A percentile compares a stretch with the other conserved stretches of the same genome.
Conservation (phyloP, 2,888 invertebrate genomes). For the Eilema caniola region DNA sequence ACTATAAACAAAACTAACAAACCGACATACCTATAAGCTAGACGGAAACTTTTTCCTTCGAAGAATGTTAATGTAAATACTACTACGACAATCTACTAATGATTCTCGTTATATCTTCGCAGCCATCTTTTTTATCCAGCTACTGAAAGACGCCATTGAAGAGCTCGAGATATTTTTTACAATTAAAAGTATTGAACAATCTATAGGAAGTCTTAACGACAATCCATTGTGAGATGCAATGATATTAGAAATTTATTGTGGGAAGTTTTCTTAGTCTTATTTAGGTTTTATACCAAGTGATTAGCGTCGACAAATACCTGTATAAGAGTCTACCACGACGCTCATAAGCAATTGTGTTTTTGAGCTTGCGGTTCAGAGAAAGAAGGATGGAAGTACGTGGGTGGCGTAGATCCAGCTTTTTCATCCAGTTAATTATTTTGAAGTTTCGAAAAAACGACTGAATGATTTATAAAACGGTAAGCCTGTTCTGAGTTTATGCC, state of each 20-base stretch:
- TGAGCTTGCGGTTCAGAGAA: too few species aligned
- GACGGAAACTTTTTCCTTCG: conserved; percentile 38
- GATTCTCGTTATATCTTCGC: conserved; percentile 48
- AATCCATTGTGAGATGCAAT: conserved; percentile 41
- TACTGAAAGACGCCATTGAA: conserved; percentile 41
- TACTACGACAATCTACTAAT: conserved; percentile 50
- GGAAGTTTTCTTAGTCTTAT: conserved; percentile 34
- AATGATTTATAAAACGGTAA: too few species aligned
- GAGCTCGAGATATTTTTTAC: conserved; percentile 39
- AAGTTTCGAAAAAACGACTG: too few species aligned
- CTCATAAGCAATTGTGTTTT: too few species aligned
- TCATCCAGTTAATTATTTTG: too few species aligned
- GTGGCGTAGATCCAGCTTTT: too few species aligned
- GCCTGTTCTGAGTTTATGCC: too few species aligned
- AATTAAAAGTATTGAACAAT: conserved; percentile 42
- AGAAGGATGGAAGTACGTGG: too few species aligned
- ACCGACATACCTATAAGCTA: conserved; percentile 27
- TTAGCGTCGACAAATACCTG: too few species aligned
- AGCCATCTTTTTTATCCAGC: conserved; percentile 37
- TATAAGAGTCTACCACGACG: too few species aligned
- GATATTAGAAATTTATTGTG: conserved; percentile 41
- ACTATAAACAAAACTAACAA: conserved; percentile 37
- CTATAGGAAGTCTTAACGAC: conserved; percentile 46
- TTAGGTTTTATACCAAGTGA: background rate
- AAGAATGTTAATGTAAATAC: conserved; percentile 52